Base-by-base conservation (phyloP, 2,797 vertebrate species). In the Characodon lateralis region DNA sequence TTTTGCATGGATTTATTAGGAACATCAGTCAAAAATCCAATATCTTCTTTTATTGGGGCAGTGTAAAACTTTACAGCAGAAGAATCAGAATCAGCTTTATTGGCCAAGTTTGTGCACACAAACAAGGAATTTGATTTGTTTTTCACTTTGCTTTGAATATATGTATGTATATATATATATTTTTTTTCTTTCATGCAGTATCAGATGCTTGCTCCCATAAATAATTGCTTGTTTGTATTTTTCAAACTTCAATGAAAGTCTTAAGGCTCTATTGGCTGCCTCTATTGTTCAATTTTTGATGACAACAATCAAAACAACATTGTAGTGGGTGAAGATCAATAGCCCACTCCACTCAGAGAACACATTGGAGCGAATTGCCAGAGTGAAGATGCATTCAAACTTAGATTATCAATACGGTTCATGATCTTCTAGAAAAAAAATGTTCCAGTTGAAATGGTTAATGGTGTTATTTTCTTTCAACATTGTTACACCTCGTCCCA, bases 401-500 rank as follows among this genome's bases (percentile, higher is more conserved):
- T 91, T 87, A 79, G 73, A 87, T 92, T 87, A 89, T 95, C 94
- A 91, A 95, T 95, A 93, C 39, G 69, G 92, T 92, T 94, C 91
- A 90, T 90, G 92, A 95, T 94, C 92, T 95, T 91, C 90, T 90
- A 93, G 90, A 90, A 89, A 89, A 90, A 74, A 94, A 94, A 92
- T 90, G 89, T 88, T 94, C 87, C 90, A 93, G 89, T 88, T 92
- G 90, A 90, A 91, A 90, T 89, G 87, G 91, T 93, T 94, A 94
- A 95, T 94, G 46, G 93, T 87, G 89, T 87, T 92, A 89, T 93
- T 95, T 91, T 93, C 88, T 84, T 77, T 78, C 73, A 79, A 68
- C 78, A 71, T 86, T n/a, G 58, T 84, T 85, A 81, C 79, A 65
- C 65, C 66, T 79, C 71, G 61, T 80, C 80, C 59, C 71, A 13